These are phyloP conservation scores for Eupithecia abbreviata DNA, from an alignment of 2,888 invertebrate genomes.

Conservation along the genomic window DNA sequence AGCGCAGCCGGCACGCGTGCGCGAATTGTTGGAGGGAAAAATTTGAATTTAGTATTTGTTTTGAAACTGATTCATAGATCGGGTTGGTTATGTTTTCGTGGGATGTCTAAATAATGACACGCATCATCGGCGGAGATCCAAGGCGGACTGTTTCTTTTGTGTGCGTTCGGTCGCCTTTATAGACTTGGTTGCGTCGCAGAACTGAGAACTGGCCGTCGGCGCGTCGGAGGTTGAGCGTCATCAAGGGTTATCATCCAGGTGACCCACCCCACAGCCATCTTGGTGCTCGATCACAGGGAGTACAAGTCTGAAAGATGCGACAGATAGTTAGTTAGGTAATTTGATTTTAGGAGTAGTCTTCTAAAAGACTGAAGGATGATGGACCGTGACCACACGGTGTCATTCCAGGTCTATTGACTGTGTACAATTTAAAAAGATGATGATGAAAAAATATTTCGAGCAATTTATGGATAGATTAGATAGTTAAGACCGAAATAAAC, in stretches of 20 bases:
- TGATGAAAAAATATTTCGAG: too few species aligned
- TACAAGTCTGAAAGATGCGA: constrained; percentile 46
- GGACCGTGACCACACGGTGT: too few species aligned
- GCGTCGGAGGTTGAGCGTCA: constrained; percentile 63
- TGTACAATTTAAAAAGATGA: too few species aligned
- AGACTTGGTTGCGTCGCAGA: constrained; percentile 72
- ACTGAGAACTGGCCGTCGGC: constrained; percentile 68
- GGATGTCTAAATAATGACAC: constrained; percentile 53
- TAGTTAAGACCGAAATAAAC: not conserved
- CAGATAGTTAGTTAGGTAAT: not conserved
- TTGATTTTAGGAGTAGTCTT: not conserved
- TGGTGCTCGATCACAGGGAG: constrained; percentile 52
- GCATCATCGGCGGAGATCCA: constrained; percentile 76
- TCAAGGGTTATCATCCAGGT: constrained; percentile 70
- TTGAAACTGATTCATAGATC: constrained; percentile 62
- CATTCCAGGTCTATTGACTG: not conserved
- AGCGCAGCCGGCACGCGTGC: constrained; percentile 69
- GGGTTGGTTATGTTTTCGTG: constrained; percentile 56
- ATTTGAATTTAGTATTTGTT: constrained; percentile 55
- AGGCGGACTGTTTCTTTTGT: constrained; percentile 76
- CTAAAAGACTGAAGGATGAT: not conserved
- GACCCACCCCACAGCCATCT: constrained; percentile 64
- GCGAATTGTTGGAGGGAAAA: constrained; percentile 66
- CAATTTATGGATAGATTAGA: too few species aligned
- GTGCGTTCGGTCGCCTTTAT: constrained; percentile 72